These are phyloP conservation scores for Agrochola circellaris DNA, from an alignment of 2,888 invertebrate genomes.

Conservation along the genomic window DNA sequence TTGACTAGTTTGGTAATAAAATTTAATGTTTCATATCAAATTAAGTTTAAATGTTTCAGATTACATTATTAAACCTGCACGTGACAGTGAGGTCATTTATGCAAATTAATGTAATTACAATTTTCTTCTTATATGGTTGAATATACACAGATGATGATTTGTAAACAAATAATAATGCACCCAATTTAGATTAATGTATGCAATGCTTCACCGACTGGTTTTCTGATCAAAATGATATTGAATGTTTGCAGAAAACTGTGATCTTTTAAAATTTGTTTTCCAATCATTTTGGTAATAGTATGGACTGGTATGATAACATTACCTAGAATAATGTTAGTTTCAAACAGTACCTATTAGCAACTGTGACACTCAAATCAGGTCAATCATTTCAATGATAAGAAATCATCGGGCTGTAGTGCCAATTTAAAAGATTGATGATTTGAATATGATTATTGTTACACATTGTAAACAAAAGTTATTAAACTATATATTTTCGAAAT, in stretches of 20 bases:
- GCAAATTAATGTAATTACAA: not conserved
- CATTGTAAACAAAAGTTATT: conserved; percentile 8
- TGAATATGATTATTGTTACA: conserved; percentile 1
- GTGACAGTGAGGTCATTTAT: not conserved
- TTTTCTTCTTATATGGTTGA: too few species aligned
- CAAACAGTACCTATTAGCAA: not conserved
- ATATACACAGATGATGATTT: not conserved
- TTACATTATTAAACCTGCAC: not conserved
- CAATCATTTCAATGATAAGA: conserved; percentile 3
- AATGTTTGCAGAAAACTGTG: not conserved
- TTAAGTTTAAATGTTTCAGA: not conserved
- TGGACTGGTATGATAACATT: not conserved
- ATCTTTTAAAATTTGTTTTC: not conserved
- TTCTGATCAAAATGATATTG: not conserved
- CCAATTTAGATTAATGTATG: conserved; percentile 3
- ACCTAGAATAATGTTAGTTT: not conserved
- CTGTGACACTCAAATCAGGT: conserved; percentile 14
- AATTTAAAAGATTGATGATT: conserved; percentile 27
- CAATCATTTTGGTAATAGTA: not conserved
- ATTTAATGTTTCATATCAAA: not conserved
- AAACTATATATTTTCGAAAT: not conserved
- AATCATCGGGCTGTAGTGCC: conserved; percentile 9
- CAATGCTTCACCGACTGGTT: not conserved
- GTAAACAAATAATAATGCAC: not conserved
- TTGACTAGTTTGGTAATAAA: not conserved